These are phyloP conservation scores for Copsychus sechellarum DNA, from an alignment of 2,113 vertebrate genomes.

Conservation along the genomic window DNA sequence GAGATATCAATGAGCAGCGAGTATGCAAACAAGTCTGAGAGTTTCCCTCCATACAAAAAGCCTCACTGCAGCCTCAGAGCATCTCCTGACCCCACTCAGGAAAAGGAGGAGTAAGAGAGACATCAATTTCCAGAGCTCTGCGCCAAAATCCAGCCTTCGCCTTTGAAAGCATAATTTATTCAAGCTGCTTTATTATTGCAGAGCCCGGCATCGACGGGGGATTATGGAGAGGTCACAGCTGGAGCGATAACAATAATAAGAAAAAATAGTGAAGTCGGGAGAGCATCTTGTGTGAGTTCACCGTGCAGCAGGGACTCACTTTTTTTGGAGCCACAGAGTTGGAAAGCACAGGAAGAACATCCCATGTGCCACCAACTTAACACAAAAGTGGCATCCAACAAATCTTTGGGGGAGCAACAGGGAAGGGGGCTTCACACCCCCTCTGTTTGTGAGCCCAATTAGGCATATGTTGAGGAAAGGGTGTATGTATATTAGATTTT, in stretches of 20 bases:
- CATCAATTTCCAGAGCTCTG: conserved; percentile 63
- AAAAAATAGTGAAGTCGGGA: conserved; percentile 29
- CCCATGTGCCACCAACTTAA: not conserved
- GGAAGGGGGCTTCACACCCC: conserved; percentile 35
- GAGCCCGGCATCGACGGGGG: not conserved
- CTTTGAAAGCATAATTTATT: conserved; percentile 74
- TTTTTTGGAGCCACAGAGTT: not conserved
- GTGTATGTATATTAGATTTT: conserved; percentile 83
- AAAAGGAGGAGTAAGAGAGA: conserved; percentile 58
- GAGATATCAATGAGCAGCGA: not conserved
- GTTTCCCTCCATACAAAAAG: not conserved
- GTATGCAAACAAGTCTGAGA: not conserved
- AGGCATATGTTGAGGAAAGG: conserved; percentile 77
- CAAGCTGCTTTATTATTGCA: conserved; percentile 66
- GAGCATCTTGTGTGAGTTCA: not conserved
- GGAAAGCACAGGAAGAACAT: not conserved
- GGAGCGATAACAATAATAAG: conserved; percentile 57
- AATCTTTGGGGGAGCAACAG: not conserved
- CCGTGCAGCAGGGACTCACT: not conserved
- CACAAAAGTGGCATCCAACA: not conserved
- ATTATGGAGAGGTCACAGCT: conserved; percentile 64
- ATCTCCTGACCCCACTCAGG: not conserved
- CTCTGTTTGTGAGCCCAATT: conserved; percentile 72
- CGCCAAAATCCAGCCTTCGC: conserved; percentile 66
- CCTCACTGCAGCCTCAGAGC: not conserved